Percentiles rank a stretch among this genome's conserved stretches.
Conservation (phyloP, 2,797 vertebrate genomes). For the Threskiornis aethiopicus region DNA sequence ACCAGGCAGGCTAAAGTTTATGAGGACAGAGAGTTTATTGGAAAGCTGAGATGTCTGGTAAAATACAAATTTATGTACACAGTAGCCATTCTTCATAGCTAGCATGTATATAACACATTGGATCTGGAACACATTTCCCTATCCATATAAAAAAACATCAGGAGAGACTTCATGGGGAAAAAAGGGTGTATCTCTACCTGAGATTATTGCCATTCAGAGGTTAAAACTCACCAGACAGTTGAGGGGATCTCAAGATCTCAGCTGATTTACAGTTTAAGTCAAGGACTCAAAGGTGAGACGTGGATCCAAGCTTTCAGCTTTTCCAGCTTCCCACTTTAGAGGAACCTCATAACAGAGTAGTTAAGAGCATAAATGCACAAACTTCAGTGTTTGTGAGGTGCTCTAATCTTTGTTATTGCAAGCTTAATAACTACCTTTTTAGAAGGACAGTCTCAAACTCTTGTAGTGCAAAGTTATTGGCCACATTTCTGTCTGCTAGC, state of each 20-base stretch:
- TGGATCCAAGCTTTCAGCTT: not conserved
- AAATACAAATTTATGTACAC: not conserved
- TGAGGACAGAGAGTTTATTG: not conserved
- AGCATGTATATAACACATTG: not conserved
- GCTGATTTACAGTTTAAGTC: not conserved
- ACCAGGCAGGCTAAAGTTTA: not conserved
- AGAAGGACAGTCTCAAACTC: not conserved
- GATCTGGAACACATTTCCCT: not conserved
- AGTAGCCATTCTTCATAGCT: not conserved
- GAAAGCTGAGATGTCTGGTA: not conserved
- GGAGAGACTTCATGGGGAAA: not conserved
- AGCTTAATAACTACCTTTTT: not conserved
- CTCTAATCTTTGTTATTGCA: not conserved
- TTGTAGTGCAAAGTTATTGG: not conserved
- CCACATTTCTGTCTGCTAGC: not conserved
- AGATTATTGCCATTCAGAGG: not conserved
- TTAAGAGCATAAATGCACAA: not conserved
- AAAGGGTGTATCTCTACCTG: not conserved
- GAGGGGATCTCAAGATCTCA: not conserved
- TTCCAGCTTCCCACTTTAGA: not conserved
- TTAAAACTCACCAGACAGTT: not conserved
- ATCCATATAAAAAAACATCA: not conserved
- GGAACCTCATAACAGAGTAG: not conserved
- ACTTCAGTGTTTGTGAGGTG: not conserved
- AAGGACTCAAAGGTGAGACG: not conserved